Evolutionary conservation across 2,888 invertebrate species (phyloP), one percentile per base, ranked within the genome.

Genomic region (Callyntrura guangdongensis): DNA sequence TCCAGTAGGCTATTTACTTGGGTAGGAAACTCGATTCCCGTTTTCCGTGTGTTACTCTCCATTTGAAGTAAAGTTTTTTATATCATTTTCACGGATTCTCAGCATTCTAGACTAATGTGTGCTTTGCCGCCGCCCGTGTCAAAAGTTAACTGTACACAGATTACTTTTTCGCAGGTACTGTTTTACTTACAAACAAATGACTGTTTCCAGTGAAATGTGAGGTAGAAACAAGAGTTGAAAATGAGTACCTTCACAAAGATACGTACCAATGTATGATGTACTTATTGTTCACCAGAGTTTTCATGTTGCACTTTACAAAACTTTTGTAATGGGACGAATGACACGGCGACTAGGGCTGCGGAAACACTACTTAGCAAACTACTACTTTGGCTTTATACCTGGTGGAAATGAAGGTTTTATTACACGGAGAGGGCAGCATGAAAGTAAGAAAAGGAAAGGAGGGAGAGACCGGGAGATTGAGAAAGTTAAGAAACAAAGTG

Each of bases 231-330:
- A 25, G 12, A 53, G 69, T 45, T n/a, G 45, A 72, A 11, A 14
- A 20, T 17, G 69, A 17, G 45, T 20, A 20, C 17, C n/a, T 36
- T 72, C 45, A 3, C 36, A 36, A 17, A 36, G 36, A 36, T 36
- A 36, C 36, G 3, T 36, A 17, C 17, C 8, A 12, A 5, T 59
- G 64, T 27, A 67, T 22, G 22, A 25, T 4, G 69, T 45, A 45
- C 17, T 11, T 27, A 64, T 25, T 25, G 22, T n/a, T 12, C 61
- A 61, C 17, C 61, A 27, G 69, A 72, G n/a, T 79, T 25, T 36
- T 64, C 74, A 77, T 67, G 83, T 77, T 89, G 89, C 89, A 89
- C 84, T 89, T 81, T 84, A 64, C 84, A n/a, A 82, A 89, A 84
- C 64, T 84, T 89, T 36, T 87, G 25, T 83, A 81, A 61, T 81